Base-by-base conservation (phyloP, 92 coral and sea anemone species). In the Nematostella vectensis region DNA sequence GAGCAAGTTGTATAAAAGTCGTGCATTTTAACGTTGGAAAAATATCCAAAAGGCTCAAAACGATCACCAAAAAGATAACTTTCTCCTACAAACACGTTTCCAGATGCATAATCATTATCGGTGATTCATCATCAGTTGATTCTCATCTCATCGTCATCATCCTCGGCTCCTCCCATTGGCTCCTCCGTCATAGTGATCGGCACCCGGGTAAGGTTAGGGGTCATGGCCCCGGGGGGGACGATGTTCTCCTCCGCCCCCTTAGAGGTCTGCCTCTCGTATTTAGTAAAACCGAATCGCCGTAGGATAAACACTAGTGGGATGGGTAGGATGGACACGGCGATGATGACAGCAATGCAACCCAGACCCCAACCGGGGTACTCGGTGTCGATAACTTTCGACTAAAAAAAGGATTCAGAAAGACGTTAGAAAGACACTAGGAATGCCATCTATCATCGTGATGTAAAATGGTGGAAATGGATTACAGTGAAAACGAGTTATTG, bases 351-450 rank as follows among this genome's bases (percentile, higher is more conserved):
- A 39, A 83, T 81, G 69, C 78, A 45, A 6, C 72, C 60, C 31
- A 70, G 64, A 9, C 83, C 96, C 91, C 91, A 88, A 0, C 61
- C 45, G 1, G 96, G 96, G 33, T 72, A 83, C 22, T 54, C 44
- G 0, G 71, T 63, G 21, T 50, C 63, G 17, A 16, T 29, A 9
- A 81, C 83, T 29, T 82, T 85, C 15, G 78, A 83, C 96, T 88
- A 45, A 11, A 48, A 54, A 44, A 25, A 39, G 12, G 8, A 33
- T 6, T n/a, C n/a, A 42, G 26, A 12, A 61, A 1, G 38, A 25
- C 2, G 19, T 27, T 27, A n/a, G 15, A 2, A 31, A 3, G 0
- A 1, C 61, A 15, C 22, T 11, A 24, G 3, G n/a, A n/a, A n/a
- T n/a, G n/a, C n/a, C n/a, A n/a, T n/a, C n/a, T n/a, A n/a, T n/a